Evolutionary conservation across 1,140 invertebrate genomes (phyloP), one percentile per base, ranked within the genome.

Genomic region (Drosophila subpulchrella): DNA sequence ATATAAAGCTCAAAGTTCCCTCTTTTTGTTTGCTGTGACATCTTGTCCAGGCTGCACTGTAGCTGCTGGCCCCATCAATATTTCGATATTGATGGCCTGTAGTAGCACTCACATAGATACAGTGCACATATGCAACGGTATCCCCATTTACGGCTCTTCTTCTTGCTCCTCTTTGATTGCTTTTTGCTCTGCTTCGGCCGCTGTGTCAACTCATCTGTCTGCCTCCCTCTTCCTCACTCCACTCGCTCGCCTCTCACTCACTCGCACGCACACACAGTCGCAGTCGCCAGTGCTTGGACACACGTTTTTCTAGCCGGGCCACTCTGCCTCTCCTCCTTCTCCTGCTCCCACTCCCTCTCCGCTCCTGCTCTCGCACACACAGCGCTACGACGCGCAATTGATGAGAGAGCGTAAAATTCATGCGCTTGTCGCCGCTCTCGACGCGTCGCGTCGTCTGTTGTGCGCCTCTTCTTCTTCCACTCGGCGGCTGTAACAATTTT

Each of bases 341-440:
- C 20, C 62, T 24, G 30, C 62, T 44, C 42, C 17, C 30, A 27
- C 36, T 27, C 24, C 50, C 38, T 20, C 48, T 42, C 13, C 38
- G 17, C 27, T 32, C 7, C 20, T 63, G 56, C 17, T 42, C 75
- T 51, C 81, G 63, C 81, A 81, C 81, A 60, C 74, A 81, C n/a
- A 32, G 27, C 47, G 24, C 62, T 73, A 81, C 24, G 30, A 62
- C 73, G 78, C 75, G 76, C 71, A 82, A 85, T 85, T 86, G 82
- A 86, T 86, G 75, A 56, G 83, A 88, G 83, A 89, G 83, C 84
- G 84, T 83, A 67, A 83, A 88, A 83, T 89, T 89, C 76, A 88
- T 89, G 82, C 83, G 75, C 68, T 72, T 74, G 55, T 79, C 72
- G 65, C 54, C 62, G 75, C 79, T 78, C 79, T 68, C 51, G 74